A percentile compares a stretch with the other conserved stretches of the same genome.
Evolutionary conservation across 1,140 invertebrate genomes (phyloP).

Genomic region (Popillia japonica): DNA sequence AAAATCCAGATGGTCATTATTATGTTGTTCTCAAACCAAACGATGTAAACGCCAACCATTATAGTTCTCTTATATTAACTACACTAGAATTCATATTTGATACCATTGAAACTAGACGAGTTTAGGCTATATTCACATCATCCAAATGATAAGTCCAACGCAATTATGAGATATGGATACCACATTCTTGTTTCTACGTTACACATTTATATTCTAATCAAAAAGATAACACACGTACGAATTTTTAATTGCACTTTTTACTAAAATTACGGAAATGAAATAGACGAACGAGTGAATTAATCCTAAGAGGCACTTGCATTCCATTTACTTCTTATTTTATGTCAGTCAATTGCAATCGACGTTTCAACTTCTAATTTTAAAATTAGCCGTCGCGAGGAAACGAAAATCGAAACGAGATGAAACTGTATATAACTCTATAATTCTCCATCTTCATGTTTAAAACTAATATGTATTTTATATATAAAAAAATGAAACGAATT

Average conservation of each 20-base stretch:
- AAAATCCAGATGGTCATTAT: no score
- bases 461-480: background rate
- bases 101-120: background rate
- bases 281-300: constrained; percentile 5
- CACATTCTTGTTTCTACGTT: background rate
- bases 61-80: no score
- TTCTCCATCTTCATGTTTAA: background rate
- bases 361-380: constrained; percentile 19
- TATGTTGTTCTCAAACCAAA: no score
- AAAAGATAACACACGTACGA: constrained; percentile 28
- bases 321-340: constrained; percentile 12
- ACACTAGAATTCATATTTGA: background rate
- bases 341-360: constrained; percentile 35
- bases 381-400: background rate
- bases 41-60: no score
- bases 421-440: constrained; percentile 29
- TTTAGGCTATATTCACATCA: background rate
- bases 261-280: constrained; percentile 1
- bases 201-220: constrained; percentile 28
- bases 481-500: constrained; percentile 45
- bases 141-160: constrained; percentile 14
- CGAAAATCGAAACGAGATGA: constrained; percentile 3
- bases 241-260: constrained; percentile 27
- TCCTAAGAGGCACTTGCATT: constrained; percentile 33
- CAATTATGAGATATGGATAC: background rate